phyloP scores from a whole-genome alignment of 2,888 invertebrate species.

The Drosophila tanythrix region DNA sequence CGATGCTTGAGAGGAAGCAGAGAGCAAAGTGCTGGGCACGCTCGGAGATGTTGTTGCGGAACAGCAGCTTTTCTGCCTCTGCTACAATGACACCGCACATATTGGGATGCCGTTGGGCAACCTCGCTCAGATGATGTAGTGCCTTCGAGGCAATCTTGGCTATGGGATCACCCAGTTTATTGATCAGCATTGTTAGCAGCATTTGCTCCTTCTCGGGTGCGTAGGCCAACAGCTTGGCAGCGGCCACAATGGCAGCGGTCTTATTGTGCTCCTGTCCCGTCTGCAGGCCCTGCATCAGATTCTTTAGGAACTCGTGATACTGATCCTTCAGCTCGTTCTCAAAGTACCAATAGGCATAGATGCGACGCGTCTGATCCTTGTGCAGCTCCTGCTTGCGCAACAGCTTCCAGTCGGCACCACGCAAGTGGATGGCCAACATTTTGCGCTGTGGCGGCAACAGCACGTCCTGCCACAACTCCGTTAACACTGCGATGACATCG shows the following conservation, averaged over 20 bases:
- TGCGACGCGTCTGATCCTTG: slow-evolving; percentile 88
- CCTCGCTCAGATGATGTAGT: slow-evolving; percentile 92
- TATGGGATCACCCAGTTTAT: slow-evolving; percentile 97
- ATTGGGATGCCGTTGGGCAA: slow-evolving; percentile 93
- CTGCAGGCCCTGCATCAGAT: slow-evolving; percentile 83
- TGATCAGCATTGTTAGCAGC: slow-evolving; percentile 92
- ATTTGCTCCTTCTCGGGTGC: slow-evolving; percentile 85
- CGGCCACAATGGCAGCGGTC: slow-evolving; percentile 78
- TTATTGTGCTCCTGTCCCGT: slow-evolving; percentile 84
- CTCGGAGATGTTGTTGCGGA: slow-evolving; percentile 93
- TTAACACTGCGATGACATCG: slow-evolving; percentile 81
- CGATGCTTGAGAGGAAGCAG: slow-evolving; percentile 95
- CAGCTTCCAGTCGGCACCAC: slow-evolving; percentile 84
- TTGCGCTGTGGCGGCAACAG: slow-evolving; percentile 83
- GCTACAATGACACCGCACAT: slow-evolving; percentile 95
- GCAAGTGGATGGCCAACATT: slow-evolving; percentile 79
- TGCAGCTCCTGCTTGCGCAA: slow-evolving; percentile 83
- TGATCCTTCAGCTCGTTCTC: slow-evolving; percentile 94
- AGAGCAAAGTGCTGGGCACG: slow-evolving; percentile 97
- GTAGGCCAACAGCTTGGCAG: slow-evolving; percentile 79
- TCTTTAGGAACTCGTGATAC: slow-evolving; percentile 86
- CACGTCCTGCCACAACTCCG: slow-evolving; percentile 83
- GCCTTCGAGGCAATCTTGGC: slow-evolving; percentile 94
- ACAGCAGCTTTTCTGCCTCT: slow-evolving; percentile 96
- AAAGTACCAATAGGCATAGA: slow-evolving; percentile 93